phyloP scores from a whole-genome alignment of 2,888 invertebrate species.

The Drosophila parthenogenetica region DNA sequence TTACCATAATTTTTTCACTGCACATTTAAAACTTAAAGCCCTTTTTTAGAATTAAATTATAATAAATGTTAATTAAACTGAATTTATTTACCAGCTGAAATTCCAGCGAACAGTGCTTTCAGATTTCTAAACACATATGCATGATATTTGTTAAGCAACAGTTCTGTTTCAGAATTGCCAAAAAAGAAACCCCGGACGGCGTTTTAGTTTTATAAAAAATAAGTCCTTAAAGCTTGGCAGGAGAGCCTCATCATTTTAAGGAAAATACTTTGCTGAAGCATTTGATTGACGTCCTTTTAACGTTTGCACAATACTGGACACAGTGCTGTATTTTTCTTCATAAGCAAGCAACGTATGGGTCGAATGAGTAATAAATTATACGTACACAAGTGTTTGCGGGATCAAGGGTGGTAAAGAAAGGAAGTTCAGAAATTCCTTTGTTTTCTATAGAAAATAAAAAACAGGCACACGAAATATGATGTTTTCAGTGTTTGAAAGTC shows the following conservation, averaged over 20 bases:
- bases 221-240: background rate
- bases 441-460: slow-evolving; percentile 67
- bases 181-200: too few relatives aligned
- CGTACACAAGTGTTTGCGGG: slow-evolving; percentile 41
- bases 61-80: too few relatives aligned
- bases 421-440: slow-evolving; percentile 50
- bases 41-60: too few relatives aligned
- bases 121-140: too few relatives aligned
- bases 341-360: slow-evolving; percentile 30
- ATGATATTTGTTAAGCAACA: too few relatives aligned
- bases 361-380: slow-evolving; percentile 74
- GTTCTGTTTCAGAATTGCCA: too few relatives aligned
- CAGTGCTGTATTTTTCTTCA: slow-evolving; percentile 37
- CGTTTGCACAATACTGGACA: slow-evolving; percentile 66
- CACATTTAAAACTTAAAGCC: too few relatives aligned
- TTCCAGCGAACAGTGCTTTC: too few relatives aligned
- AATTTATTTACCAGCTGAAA: too few relatives aligned
- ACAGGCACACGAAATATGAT: slow-evolving; percentile 76
- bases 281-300: slow-evolving; percentile 82
- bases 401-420: background rate
- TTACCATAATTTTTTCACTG: too few relatives aligned
- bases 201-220: too few relatives aligned
- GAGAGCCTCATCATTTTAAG: background rate
- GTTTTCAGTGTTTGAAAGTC: slow-evolving; percentile 51
- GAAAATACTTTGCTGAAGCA: slow-evolving; percentile 26